Percentiles rank a stretch among this genome's conserved stretches.
Conservation (phyloP, 2,888 invertebrate species). For the Antheraea assamensis region DNA sequence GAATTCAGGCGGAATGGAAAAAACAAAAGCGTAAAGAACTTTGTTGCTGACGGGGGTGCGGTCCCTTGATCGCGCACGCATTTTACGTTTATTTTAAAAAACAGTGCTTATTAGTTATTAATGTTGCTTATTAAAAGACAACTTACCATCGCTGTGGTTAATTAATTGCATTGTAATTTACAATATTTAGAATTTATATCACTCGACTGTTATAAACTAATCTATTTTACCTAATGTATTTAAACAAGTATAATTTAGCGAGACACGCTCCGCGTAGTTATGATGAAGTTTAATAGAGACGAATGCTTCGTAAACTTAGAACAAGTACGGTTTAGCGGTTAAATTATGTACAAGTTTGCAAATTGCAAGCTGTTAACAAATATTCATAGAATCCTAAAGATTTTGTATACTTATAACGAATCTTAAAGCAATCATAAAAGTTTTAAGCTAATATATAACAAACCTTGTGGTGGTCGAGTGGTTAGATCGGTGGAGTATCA, state of each 20-base stretch:
- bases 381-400: not conserved
- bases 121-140: not conserved
- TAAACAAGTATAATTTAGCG: slow-evolving; percentile 8
- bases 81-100: not conserved
- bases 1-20: no score
- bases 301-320: not conserved
- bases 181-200: not conserved
- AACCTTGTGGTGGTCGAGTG: no score
- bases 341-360: not conserved
- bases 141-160: not conserved
- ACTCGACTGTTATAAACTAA: slow-evolving; percentile 8
- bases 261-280: slow-evolving; percentile 12
- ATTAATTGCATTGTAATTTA: not conserved
- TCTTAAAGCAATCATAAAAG: no score
- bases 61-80: not conserved
- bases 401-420: no score
- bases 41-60: no score
- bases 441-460: no score
- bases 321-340: slow-evolving; percentile 17
- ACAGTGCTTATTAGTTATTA: not conserved
- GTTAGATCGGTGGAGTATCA: no score
- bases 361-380: not conserved
- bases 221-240: not conserved
- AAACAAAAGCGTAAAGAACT: no score
- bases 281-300: slow-evolving; percentile 11